Evolutionary conservation across 2,113 vertebrate genomes (phyloP), one percentile per base, ranked within the genome.

Genomic region (Phrynosoma blainvillii): DNA sequence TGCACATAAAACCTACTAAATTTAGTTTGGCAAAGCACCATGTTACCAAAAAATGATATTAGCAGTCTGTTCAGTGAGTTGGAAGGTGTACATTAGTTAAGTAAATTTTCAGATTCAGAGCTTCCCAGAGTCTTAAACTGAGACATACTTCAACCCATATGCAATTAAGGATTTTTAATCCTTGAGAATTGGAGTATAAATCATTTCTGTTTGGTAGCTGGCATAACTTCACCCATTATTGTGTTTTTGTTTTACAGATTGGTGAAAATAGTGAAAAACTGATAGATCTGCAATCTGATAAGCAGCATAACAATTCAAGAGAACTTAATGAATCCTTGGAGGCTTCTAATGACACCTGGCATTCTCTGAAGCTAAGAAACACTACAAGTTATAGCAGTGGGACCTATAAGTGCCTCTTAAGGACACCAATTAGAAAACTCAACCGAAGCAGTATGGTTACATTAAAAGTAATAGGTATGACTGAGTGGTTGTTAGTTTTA

Each of bases 401-500:
- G 47, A 96, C 68, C 0, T 97, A 97, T 56, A 94, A 80, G 10
- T 97, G 96, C 30, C 77, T 62, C 8, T 75, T 97, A 91, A 2
- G 21, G 68, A 93, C 88, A 3, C 89, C 73, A 2, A 88, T n/a
- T 0, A 90, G 93, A 78, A 90, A 91, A 30, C 86, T 0, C 25
- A 97, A 95, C 40, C 84, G 87, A 40, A 97, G 93, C 10, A 87
- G 89, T 90, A 94, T 52, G 0, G 87, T 96, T 92, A 91, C 65
- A 1, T 21, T 97, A n/a, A 93, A 85, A 90, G 95, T 97, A 90
- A 95, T 94, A 96, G 97, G 97, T 97, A 93, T 78, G 88, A 94
- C 68, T 71, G 68, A 71, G 25, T 30, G 30, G 30, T 11, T 71
- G 59, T 62, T 62, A 62, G 59, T 62, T 94, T 87, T 78, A 89